Base-by-base conservation (phyloP, 2,888 invertebrate species). In the Drosophila recens region DNA sequence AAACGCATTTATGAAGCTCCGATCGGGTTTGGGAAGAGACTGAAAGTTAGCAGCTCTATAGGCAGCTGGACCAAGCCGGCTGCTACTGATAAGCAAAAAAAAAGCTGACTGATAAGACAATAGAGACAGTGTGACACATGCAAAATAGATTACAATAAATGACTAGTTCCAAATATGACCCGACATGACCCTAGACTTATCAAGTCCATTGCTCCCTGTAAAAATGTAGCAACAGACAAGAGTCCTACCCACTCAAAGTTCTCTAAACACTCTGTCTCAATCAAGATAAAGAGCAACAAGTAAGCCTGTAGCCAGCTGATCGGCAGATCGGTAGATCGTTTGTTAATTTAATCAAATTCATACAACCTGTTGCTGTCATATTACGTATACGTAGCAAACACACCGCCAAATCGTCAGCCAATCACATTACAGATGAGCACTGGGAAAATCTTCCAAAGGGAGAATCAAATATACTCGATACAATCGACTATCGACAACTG, bases 371-470 rank as follows among this genome's bases (percentile, higher is more conserved):
- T 42, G n/a, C 45, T 33, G 20, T 43, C 8, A 20, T 20, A 77
- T 67, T 75, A 74, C 66, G 67, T 80, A 77, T 82, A 78, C 69
- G 75, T 30, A 59, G 40, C 53, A 64, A 87, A 84, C 84, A 87
- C 87, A 88, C 82, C 82, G 79, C 79, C 77, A 34, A 45, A 43
- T 62, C 51, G 10, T 17, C 61, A 64, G 63, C 84, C 86, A 84
- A 87, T 86, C 72, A 59, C 27, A 71, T 36, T 30, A 2, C 45
- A 71, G 57, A 13, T 27, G 8, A 17, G 13, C 23, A 15, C 48
- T 48, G 27, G 46, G 56, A 33, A 69, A 66, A 48, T 43, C 36
- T 30, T 8, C 20, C 34, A 48, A 46, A 13, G 61, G 46, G 30
- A 20, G 30, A 54, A 15, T 17, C 11, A 56, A 42, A 20, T n/a